Percentiles rank a stretch among this genome's conserved stretches.
These are phyloP conservation scores for Molossus molossus DNA, from an alignment of 2,797 vertebrate genomes.

Conservation along the genomic window DNA sequence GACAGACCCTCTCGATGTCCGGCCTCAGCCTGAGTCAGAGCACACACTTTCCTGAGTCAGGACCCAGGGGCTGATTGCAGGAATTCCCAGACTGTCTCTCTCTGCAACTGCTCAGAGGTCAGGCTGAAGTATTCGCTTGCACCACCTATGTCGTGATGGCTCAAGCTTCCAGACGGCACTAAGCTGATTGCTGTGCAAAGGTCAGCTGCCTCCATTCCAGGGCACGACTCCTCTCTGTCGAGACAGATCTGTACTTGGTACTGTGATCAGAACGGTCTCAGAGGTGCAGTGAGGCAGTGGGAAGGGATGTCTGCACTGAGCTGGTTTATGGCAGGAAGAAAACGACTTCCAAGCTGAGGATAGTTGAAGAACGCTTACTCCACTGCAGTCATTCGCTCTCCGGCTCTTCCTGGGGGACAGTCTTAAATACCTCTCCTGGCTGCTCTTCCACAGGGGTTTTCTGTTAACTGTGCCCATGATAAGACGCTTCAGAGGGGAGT, in stretches of 20 bases:
- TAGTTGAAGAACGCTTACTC: background rate
- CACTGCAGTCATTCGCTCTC: background rate
- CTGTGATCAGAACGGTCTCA: background rate
- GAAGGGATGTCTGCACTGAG: background rate
- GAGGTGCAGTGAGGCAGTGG: background rate
- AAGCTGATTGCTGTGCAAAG: background rate
- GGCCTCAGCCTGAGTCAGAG: background rate
- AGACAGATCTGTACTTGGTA: background rate
- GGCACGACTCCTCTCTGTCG: background rate
- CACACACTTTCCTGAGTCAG: background rate
- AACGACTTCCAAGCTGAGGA: background rate
- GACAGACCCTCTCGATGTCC: background rate
- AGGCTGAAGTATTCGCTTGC: background rate
- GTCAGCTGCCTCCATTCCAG: background rate
- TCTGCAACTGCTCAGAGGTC: slow-evolving; percentile 15
- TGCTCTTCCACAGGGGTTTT: background rate
- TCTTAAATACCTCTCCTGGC: background rate
- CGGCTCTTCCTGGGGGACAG: background rate
- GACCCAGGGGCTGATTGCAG: background rate
- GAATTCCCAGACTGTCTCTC: background rate
- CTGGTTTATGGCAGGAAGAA: background rate
- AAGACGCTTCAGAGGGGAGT: background rate
- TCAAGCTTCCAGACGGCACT: background rate
- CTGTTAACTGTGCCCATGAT: background rate
- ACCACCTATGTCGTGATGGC: background rate